These are phyloP conservation scores for Baronia brevicornis DNA, from an alignment of 2,888 invertebrate genomes.

Conservation along the genomic window DNA sequence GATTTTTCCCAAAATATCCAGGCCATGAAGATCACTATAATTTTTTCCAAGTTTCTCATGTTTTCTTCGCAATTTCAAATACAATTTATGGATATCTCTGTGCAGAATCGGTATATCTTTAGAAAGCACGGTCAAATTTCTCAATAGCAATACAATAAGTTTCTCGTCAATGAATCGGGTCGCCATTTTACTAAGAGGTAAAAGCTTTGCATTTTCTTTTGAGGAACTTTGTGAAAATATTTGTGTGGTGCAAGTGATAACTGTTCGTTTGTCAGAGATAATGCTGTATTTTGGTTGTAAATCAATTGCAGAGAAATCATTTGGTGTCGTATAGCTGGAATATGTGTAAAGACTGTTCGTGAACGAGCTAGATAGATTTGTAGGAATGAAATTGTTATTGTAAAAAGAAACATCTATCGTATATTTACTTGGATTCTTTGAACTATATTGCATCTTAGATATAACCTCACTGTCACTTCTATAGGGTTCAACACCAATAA, in stretches of 20 bases:
- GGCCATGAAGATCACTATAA: slow-evolving; percentile 29
- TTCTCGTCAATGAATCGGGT: slow-evolving; percentile 48
- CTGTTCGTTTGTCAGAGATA: too few species aligned
- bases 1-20: slow-evolving; percentile 50
- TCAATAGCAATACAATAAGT: slow-evolving; percentile 46
- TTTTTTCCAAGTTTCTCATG: slow-evolving; percentile 35
- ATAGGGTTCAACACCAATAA: slow-evolving; percentile 33
- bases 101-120: slow-evolving; percentile 31
- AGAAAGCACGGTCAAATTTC: slow-evolving; percentile 25
- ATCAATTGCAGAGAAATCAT: too few species aligned
- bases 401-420: background rate
- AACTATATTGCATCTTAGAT: slow-evolving; percentile 30
- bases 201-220: slow-evolving; percentile 22
- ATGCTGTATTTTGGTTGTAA: too few species aligned
- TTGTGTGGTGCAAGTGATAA: too few species aligned
- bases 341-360: too few species aligned
- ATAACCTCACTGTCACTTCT: slow-evolving; percentile 37
- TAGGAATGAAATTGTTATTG: background rate
- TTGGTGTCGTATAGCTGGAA: too few species aligned
- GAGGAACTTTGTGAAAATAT: slow-evolving; percentile 6
- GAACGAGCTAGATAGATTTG: too few species aligned
- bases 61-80: slow-evolving; percentile 41
- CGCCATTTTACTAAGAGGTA: slow-evolving; percentile 24
- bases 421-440: background rate
- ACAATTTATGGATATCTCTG: slow-evolving; percentile 48